phyloP scores from a whole-genome alignment of 2,113 vertebrate species.

The Mormoops blainvillei region DNA sequence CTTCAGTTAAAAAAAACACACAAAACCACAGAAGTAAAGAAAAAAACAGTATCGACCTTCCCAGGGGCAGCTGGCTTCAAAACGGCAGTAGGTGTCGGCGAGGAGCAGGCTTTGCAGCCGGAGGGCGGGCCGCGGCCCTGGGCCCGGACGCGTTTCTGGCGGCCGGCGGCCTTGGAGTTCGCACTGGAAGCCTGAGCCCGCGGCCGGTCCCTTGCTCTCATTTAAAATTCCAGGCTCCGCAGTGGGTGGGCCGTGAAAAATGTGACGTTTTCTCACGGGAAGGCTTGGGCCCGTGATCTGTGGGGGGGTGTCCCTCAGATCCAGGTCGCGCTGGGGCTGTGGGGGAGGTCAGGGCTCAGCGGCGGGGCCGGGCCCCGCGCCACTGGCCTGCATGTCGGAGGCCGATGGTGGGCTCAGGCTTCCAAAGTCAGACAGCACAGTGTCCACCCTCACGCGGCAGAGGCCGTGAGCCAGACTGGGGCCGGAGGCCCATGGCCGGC shows the following conservation, averaged over 20 bases:
- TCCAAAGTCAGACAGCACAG: too few relatives aligned
- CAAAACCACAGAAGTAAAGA: neutral
- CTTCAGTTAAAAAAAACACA: neutral
- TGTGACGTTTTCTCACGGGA: rapidly evolving
- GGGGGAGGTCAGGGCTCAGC: too few relatives aligned
- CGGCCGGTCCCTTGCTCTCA: too few relatives aligned
- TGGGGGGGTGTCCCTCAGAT: too few relatives aligned
- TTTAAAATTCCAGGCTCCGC: neutral
- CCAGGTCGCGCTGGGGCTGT: too few relatives aligned
- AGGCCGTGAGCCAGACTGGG: neutral
- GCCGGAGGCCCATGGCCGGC: too few relatives aligned
- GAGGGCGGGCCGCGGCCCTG: rapidly evolving
- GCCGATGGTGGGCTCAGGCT: too few relatives aligned
- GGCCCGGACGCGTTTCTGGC: rapidly evolving
- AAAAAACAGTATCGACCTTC: too few relatives aligned
- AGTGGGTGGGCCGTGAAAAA: neutral
- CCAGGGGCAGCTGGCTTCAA: neutral
- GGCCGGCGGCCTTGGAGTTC: neutral
- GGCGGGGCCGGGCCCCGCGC: too few relatives aligned
- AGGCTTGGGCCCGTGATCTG: neutral
- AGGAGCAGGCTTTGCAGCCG: neutral
- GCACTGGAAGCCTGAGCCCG: neutral
- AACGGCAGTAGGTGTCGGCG: neutral
- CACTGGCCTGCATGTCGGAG: too few relatives aligned
- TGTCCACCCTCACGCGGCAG: too few relatives aligned